These are phyloP conservation scores for Minunthozetes semirufus DNA, from an alignment of 2,888 invertebrate species.

Conservation along the genomic window DNA sequence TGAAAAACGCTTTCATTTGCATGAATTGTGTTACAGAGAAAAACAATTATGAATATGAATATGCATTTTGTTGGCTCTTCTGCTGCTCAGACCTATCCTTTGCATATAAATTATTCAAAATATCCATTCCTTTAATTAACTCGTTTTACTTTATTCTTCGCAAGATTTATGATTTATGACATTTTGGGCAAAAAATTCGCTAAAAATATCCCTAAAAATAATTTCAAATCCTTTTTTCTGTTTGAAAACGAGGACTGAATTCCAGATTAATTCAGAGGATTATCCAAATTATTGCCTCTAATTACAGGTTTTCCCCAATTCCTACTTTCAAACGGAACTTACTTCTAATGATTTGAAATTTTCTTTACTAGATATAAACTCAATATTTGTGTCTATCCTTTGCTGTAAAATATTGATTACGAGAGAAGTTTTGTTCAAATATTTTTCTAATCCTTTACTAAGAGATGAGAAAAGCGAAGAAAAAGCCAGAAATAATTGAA, in stretches of 20 bases:
- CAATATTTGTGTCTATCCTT: neutral
- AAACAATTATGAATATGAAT: neutral
- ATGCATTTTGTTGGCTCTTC: neutral
- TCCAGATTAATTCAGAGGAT: too few relatives aligned
- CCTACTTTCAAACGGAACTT: too few relatives aligned
- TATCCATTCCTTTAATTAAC: neutral
- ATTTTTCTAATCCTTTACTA: neutral
- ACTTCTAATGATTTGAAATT: too few relatives aligned
- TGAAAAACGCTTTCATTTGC: neutral
- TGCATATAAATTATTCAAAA: neutral
- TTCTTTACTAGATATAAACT: too few relatives aligned
- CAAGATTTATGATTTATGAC: neutral
- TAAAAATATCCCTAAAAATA: too few relatives aligned
- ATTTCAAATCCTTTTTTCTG: too few relatives aligned
- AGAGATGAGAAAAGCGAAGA: too few relatives aligned
- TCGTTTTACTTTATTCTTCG: neutral
- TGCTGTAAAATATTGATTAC: neutral
- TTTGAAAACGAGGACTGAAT: too few relatives aligned
- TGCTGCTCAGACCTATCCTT: neutral
- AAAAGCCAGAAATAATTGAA: neutral
- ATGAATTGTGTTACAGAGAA: neutral
- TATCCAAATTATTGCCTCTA: too few relatives aligned
- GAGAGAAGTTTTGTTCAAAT: slow-evolving; percentile 3
- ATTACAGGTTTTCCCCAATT: too few relatives aligned
- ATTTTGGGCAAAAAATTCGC: neutral